Conservation (phyloP, 2,113 vertebrate species). For the Ahaetulla prasina region DNA sequence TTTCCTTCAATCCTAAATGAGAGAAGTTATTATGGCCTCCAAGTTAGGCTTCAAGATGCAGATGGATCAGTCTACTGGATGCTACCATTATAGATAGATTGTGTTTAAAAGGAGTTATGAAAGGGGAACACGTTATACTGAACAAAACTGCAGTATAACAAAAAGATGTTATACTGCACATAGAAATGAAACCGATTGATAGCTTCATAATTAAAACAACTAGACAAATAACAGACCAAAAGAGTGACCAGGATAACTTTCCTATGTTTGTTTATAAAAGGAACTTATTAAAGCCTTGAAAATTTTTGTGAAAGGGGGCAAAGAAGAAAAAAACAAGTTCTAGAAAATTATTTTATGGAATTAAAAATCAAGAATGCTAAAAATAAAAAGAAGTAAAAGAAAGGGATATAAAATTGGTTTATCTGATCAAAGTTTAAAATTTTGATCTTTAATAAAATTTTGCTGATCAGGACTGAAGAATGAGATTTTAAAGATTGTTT, state of each 20-base stretch:
- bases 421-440: not conserved
- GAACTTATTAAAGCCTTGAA: not conserved
- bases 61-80: too few species aligned
- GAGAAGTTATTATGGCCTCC: too few species aligned
- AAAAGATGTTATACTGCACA: not conserved
- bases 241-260: not conserved
- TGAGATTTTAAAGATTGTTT: not conserved
- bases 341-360: not conserved
- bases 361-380: not conserved
- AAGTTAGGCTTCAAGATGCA: too few species aligned
- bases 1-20: too few species aligned
- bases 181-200: not conserved
- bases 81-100: too few species aligned
- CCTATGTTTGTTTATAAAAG: not conserved
- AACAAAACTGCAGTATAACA: too few species aligned
- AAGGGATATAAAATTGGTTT: not conserved
- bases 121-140: too few species aligned
- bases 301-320: not conserved
- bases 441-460: not conserved
- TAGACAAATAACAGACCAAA: not conserved
- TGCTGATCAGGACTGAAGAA: not conserved
- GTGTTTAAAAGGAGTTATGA: too few species aligned
- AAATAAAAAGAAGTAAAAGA: not conserved
- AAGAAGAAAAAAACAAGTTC: not conserved
- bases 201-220: not conserved